These are phyloP conservation scores for Stratiomys singularior DNA, from an alignment of 2,888 invertebrate species.

Conservation along the genomic window DNA sequence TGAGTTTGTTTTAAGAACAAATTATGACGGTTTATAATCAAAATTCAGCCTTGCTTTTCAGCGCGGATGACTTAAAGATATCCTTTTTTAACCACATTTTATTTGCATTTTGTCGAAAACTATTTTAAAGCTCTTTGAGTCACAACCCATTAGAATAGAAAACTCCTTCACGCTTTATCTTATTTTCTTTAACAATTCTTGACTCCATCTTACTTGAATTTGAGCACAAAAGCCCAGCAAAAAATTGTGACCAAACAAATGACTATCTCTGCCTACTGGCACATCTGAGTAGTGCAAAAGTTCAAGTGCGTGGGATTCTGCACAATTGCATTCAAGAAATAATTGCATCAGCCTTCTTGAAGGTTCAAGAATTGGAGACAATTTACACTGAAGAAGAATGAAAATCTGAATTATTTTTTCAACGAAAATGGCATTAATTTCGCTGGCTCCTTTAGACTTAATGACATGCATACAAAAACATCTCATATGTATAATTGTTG, in stretches of 20 bases:
- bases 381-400: neutral
- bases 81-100: too few relatives aligned
- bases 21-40: too few relatives aligned
- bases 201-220: too few relatives aligned
- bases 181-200: too few relatives aligned
- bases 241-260: neutral
- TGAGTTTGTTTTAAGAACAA: too few relatives aligned
- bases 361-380: neutral
- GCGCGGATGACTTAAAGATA: too few relatives aligned
- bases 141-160: too few relatives aligned
- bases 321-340: constrained; percentile 8
- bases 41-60: too few relatives aligned
- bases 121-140: too few relatives aligned
- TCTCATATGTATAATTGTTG: neutral
- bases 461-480: neutral
- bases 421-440: neutral
- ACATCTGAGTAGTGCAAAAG: neutral
- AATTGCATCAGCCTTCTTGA: constrained; percentile 7
- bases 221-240: too few relatives aligned
- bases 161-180: too few relatives aligned
- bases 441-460: neutral
- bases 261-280: neutral
- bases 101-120: too few relatives aligned
- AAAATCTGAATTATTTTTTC: neutral
- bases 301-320: constrained; percentile 5